Base-by-base conservation (phyloP, 1,140 invertebrate genomes). In the Lepidurus couesii region DNA sequence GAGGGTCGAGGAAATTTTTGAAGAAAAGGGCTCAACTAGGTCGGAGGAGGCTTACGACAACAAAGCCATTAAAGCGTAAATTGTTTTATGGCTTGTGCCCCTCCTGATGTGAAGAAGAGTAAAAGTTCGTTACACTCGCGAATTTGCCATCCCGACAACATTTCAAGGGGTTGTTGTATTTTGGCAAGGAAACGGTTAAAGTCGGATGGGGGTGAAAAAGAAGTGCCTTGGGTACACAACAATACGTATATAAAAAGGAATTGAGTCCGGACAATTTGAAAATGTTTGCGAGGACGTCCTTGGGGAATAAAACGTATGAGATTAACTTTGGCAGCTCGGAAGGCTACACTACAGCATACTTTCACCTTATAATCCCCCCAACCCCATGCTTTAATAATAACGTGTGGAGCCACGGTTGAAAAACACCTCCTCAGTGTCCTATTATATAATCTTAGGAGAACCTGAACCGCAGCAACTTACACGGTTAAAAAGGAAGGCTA, bases 21-120 rank as follows among this genome's bases (percentile, higher is more conserved):
- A 65, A 65, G 53, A 65, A 65, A 65, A 65, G 53, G 53, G 53
- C 53, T 65, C 53, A 65, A 65, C 53, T 13, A 65, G 53, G 53
- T 65, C 53, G 53, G 53, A 21, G 53, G 53, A 65, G 53, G 53
- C 53, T 65, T 65, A 65, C 53, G 53, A 65, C 53, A 65, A 65
- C 53, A 65, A 65, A 65, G 53, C 53, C 53, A 65, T 65, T 65
- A 65, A 65, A 65, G 53, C 53, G 53, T 65, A 65, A 65, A 65
- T 65, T 65, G 53, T 65, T 65, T 65, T 65, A 65, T 65, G 53
- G 53, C 53, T 65, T 65, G 53, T 65, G 53, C 53, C 53, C 34
- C 13, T 13, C 53, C 53, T 65, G 53, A 65, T 65, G 53, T 21
- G n/a, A 65, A 65, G n/a, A 21, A 34, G 53, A n/a, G 16, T 11